Base-by-base conservation (phyloP, 2,797 vertebrate genomes). In the Tamandua tetradactyla region DNA sequence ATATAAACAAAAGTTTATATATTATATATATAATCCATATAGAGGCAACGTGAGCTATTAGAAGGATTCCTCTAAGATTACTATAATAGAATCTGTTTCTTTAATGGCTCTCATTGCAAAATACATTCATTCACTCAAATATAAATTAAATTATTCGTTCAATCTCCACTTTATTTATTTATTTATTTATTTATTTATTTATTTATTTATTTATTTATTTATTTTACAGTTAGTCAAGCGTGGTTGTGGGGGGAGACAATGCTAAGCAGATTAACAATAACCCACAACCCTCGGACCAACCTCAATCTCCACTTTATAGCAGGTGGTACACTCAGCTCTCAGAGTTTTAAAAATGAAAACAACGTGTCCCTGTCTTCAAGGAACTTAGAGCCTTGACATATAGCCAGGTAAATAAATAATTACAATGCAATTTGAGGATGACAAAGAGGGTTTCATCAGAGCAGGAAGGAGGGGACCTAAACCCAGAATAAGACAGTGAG, bases 261-360 rank as follows among this genome's bases (percentile, higher is more conserved):
- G n/a, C n/a, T n/a, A n/a, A n/a, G n/a, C n/a, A n/a, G n/a, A n/a
- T n/a, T n/a, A n/a, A n/a, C n/a, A n/a, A n/a, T n/a, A n/a, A n/a
- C n/a, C n/a, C n/a, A n/a, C n/a, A n/a, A n/a, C n/a, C n/a, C n/a
- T n/a, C n/a, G n/a, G n/a, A n/a, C n/a, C n/a, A n/a, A n/a, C n/a
- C n/a, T 87, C 57, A 75, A n/a, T 55, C 66, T 49, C 42, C 15
- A 93, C 57, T 90, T 64, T 52, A 57, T 71, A 69, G 40, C 69
- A 69, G 69, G 22, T 40, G 91, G 42, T 94, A 14, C 27, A 35
- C 55, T 86, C 42, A 83, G 44, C 3, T 91, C 27, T 78, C 71
- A 68, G 79, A 66, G 92, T 85, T 89, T 91, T 66, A 37, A 92
- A 92, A 86, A 82, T 20, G 12, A 89, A 89, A 95, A 79, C 20